These are phyloP conservation scores for Gisinianus flammeolus DNA, from an alignment of 2,888 invertebrate species.

Conservation along the genomic window DNA sequence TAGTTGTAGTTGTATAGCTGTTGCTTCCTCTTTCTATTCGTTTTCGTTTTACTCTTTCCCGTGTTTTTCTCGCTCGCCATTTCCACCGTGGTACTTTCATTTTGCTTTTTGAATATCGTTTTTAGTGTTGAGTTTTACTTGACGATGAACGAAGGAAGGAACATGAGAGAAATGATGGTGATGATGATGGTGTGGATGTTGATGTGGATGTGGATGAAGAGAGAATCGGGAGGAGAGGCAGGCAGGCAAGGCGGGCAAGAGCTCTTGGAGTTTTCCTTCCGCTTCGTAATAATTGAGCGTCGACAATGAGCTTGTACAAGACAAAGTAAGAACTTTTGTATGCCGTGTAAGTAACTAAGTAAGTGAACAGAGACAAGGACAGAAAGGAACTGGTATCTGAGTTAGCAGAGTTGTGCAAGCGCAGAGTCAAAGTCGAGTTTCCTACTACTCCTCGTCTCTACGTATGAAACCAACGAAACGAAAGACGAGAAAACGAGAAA, in stretches of 20 bases:
- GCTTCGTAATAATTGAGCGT: conserved; percentile 37
- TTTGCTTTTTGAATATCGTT: not conserved
- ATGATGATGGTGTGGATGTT: not conserved
- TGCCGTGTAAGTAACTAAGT: conserved; percentile 25
- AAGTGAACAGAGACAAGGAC: conserved; percentile 48
- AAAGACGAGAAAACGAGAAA: conserved; percentile 19
- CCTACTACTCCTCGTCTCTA: not conserved
- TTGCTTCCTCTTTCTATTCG: not conserved
- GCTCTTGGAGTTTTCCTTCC: conserved; percentile 20
- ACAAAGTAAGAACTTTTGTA: conserved; percentile 36
- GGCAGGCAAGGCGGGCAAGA: not conserved
- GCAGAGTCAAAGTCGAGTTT: conserved; percentile 37
- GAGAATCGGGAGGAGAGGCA: not conserved
- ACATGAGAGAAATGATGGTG: too few species aligned
- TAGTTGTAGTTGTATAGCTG: not conserved
- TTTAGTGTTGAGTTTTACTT: not conserved
- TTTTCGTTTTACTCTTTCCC: not conserved
- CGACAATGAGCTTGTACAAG: conserved; percentile 40
- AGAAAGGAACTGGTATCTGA: conserved; percentile 46
- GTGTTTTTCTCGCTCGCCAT: not conserved
- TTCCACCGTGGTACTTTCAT: not conserved
- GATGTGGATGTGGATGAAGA: not conserved
- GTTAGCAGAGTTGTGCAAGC: conserved; percentile 47
- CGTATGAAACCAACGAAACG: conserved; percentile 17
- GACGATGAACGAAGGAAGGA: too few species aligned